Conservation (phyloP, 2,888 invertebrate species). For the Acanthoscelides obtectus region DNA sequence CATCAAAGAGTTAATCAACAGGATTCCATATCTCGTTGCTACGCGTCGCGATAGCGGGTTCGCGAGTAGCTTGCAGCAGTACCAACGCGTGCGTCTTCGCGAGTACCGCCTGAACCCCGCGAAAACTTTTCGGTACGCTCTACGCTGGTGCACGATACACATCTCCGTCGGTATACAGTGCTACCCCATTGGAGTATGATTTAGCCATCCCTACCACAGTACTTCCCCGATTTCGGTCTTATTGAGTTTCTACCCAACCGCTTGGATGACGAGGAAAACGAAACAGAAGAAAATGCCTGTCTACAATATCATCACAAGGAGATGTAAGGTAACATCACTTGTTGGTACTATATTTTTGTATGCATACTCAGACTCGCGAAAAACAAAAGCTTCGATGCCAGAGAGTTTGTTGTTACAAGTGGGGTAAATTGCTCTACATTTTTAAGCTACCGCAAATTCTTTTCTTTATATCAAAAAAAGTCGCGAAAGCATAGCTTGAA, state of each 20-base stretch:
- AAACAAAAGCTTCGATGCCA: too few species aligned
- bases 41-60: background rate
- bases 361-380: too few species aligned
- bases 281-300: slow-evolving; percentile 51
- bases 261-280: slow-evolving; percentile 32
- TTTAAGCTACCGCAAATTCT: too few species aligned
- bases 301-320: slow-evolving; percentile 58
- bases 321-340: slow-evolving; percentile 52
- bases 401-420: too few species aligned
- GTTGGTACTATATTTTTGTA: background rate
- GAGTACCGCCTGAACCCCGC: too few species aligned
- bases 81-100: slow-evolving; percentile 8
- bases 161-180: background rate
- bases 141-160: background rate
- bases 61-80: too few species aligned
- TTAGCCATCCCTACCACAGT: background rate
- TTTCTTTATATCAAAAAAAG: too few species aligned
- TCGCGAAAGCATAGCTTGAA: too few species aligned
- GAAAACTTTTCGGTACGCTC: background rate
- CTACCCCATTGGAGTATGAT: background rate
- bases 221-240: background rate
- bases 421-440: too few species aligned
- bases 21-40: background rate
- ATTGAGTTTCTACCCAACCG: background rate
- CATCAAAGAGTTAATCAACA: slow-evolving; percentile 13